These are phyloP conservation scores for Candoia aspera DNA, from an alignment of 2,113 vertebrate genomes.

Conservation along the genomic window DNA sequence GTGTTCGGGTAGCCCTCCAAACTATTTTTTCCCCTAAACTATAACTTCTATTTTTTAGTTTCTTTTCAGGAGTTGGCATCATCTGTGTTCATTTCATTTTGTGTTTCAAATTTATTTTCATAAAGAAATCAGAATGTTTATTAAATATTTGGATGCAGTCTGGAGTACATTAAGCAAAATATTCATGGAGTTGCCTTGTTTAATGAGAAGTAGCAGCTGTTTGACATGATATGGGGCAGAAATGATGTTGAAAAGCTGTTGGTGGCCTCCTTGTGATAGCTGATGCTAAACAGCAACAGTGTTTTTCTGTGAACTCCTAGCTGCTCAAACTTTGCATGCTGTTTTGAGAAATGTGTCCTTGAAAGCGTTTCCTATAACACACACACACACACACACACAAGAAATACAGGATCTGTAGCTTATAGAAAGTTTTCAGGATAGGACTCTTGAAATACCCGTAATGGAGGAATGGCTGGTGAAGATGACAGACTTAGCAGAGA, in stretches of 20 bases:
- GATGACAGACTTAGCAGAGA: too few relatives aligned
- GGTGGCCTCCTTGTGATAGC: constrained; percentile 19
- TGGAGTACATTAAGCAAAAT: constrained; percentile 52
- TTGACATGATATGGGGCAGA: constrained; percentile 45
- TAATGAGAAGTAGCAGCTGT: constrained; percentile 54
- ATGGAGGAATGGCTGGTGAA: too few relatives aligned
- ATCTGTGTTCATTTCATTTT: constrained; percentile 34
- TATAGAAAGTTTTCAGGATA: not conserved
- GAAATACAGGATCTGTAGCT: not conserved
- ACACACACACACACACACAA: not conserved
- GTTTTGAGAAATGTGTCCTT: not conserved
- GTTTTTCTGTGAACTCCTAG: constrained; percentile 9
- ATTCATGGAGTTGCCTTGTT: constrained; percentile 48
- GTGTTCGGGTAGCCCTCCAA: not conserved
- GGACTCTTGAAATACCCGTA: too few relatives aligned
- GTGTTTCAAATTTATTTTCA: constrained; percentile 12
- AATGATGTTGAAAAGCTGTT: constrained; percentile 31
- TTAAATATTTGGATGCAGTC: constrained; percentile 57
- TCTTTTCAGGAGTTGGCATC: constrained; percentile 29
- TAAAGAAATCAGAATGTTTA: constrained; percentile 59
- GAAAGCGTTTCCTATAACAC: not conserved
- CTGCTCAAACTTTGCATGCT: not conserved
- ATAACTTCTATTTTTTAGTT: not conserved
- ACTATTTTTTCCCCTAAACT: not conserved
- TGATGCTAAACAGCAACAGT: not conserved